phyloP scores from a whole-genome alignment of 1,140 invertebrate species.

The Drosophila orena region DNA sequence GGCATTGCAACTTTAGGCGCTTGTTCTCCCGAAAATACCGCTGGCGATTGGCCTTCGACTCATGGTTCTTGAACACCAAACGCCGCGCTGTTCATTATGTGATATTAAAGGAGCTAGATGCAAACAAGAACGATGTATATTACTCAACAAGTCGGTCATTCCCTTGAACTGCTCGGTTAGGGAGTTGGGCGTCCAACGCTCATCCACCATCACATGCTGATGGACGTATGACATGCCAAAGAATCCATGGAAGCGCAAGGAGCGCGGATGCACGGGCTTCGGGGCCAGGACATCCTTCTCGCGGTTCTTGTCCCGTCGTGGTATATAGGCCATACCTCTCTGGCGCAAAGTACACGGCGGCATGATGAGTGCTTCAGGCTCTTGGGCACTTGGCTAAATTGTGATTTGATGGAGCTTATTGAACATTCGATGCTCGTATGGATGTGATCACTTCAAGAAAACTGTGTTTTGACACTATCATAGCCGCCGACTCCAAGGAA shows the following conservation, averaged over 20 bases:
- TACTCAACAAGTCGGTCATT: conserved; percentile 75
- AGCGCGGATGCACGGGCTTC: conserved; percentile 72
- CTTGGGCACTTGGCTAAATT: neutral
- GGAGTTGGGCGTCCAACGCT: conserved; percentile 71
- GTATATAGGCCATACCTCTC: conserved; percentile 23
- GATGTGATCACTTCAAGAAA: neutral
- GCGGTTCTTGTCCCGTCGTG: conserved; percentile 28
- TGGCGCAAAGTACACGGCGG: conserved; percentile 64
- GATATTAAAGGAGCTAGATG: neutral
- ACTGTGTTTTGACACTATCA: conserved; percentile 11
- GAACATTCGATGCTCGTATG: neutral
- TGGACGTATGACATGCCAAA: conserved; percentile 71
- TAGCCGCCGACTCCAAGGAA: neutral
- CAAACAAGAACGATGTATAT: conserved; percentile 3
- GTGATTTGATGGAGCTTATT: too few relatives aligned
- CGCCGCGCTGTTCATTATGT: conserved; percentile 47
- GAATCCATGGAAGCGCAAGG: conserved; percentile 70
- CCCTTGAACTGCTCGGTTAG: conserved; percentile 73
- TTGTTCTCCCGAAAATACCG: conserved; percentile 57
- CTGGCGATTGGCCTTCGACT: conserved; percentile 66
- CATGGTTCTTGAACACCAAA: conserved; percentile 64
- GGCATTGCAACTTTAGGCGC: conserved; percentile 68
- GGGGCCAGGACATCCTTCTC: conserved; percentile 63
- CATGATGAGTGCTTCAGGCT: conserved; percentile 32
- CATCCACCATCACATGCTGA: conserved; percentile 73